These are phyloP conservation scores for Crambe crambe DNA, from an alignment of 37 sponge, comb jelly and placozoan genomes.

Conservation along the genomic window DNA sequence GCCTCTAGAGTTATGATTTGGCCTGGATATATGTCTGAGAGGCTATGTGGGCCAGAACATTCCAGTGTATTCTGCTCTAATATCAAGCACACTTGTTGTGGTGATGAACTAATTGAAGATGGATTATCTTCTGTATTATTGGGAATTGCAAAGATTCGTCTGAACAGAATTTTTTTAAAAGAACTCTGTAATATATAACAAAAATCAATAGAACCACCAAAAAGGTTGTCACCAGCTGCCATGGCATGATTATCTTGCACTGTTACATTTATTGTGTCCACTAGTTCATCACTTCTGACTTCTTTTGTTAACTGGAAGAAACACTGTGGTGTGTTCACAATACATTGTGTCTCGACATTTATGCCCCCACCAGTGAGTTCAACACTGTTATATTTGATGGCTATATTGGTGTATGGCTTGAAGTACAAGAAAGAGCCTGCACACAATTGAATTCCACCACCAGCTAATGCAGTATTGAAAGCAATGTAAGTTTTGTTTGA, in stretches of 20 bases:
- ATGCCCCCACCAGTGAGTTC: conserved; percentile 28
- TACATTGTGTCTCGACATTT: background rate
- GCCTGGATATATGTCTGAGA: too few relatives aligned
- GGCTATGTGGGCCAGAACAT: too few relatives aligned
- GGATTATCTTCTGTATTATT: too few relatives aligned
- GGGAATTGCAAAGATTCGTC: too few relatives aligned
- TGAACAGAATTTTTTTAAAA: too few relatives aligned
- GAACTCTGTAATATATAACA: background rate
- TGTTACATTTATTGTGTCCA: background rate
- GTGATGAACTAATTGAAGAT: too few relatives aligned
- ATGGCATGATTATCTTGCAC: background rate
- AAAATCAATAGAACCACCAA: background rate
- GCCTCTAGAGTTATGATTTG: too few relatives aligned
- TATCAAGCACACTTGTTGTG: too few relatives aligned
- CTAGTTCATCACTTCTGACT: background rate
- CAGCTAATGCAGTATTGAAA: conserved; percentile 9
- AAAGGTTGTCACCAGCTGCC: background rate
- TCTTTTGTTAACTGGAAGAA: background rate
- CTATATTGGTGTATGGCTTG: background rate
- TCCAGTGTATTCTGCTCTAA: too few relatives aligned
- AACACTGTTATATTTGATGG: conserved; percentile 10
- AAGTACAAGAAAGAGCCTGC: conserved; percentile 6
- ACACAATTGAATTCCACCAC: conserved; percentile 35
- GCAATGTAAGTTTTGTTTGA: background rate
- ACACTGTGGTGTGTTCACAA: background rate